phyloP scores from a whole-genome alignment of 2,113 vertebrate genomes.

The Haplotaxodon microlepis region DNA sequence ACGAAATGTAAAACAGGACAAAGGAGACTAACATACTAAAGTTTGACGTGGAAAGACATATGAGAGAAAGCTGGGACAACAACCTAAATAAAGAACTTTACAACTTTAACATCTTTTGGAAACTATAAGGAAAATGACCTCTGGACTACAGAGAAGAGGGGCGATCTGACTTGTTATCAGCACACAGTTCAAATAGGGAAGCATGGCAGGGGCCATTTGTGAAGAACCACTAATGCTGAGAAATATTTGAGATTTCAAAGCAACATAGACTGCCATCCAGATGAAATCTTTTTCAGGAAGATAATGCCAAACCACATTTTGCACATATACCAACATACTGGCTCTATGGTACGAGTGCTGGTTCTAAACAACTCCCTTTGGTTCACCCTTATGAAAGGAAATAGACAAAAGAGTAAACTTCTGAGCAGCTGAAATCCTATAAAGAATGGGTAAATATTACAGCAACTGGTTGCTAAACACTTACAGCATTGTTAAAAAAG shows the following conservation, averaged over 20 bases:
- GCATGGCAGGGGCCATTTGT: neutral
- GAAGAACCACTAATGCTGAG: neutral
- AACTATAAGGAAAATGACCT: neutral
- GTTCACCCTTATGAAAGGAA: neutral
- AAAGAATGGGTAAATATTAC: neutral
- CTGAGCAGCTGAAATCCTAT: neutral
- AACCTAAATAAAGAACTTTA: neutral
- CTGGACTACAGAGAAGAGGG: neutral
- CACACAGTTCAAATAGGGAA: neutral
- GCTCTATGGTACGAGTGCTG: neutral
- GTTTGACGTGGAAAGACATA: neutral
- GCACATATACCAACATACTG: neutral
- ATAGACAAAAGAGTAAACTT: neutral
- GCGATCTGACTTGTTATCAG: neutral
- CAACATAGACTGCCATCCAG: neutral
- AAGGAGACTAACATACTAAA: neutral
- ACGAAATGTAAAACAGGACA: neutral
- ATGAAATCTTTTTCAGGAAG: neutral
- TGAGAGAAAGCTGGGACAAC: neutral
- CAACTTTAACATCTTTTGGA: neutral
- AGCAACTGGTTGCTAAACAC: neutral
- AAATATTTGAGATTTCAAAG: neutral
- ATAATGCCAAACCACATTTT: neutral
- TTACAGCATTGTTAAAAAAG: neutral
- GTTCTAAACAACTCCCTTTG: neutral